Evolutionary conservation across 2,888 invertebrate genomes (phyloP).

Genomic region (Elgonia sp.): DNA sequence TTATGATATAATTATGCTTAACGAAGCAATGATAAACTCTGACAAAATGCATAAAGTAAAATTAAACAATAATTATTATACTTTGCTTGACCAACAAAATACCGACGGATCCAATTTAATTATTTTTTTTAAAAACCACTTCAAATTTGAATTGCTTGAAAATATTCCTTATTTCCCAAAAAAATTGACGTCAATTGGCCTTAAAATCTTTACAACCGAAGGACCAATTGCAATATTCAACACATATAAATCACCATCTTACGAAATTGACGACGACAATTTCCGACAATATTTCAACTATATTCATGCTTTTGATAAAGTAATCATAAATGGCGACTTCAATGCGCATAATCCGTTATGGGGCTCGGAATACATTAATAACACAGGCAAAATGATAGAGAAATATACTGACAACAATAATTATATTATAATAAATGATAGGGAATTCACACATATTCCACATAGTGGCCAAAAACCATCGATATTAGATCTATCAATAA

Average conservation of each 20-base stretch:
- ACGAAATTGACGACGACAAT: background rate
- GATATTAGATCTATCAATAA: background rate
- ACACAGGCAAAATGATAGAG: background rate
- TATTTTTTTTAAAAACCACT: constrained; percentile 29
- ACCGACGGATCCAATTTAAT: background rate
- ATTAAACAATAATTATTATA: no score
- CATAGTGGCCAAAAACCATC: constrained; percentile 10
- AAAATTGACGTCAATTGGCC: constrained; percentile 20
- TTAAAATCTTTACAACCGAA: constrained; percentile 6
- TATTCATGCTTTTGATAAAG: background rate
- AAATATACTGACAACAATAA: background rate
- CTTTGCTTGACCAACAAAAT: no score
- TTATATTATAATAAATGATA: constrained; percentile 2
- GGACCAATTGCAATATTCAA: constrained; percentile 26
- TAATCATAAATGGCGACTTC: constrained; percentile 34
- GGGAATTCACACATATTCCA: constrained; percentile 9
- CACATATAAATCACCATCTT: constrained; percentile 32
- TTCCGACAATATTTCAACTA: constrained; percentile 30
- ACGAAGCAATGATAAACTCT: no score
- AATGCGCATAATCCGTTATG: constrained; percentile 8
- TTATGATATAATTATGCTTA: no score
- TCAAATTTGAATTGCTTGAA: constrained; percentile 33
- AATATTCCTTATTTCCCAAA: constrained; percentile 23
- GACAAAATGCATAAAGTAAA: no score
- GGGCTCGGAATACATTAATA: background rate